A percentile compares a stretch with the other conserved stretches of the same genome.
Evolutionary conservation across 1,140 invertebrate species (phyloP).

Genomic region (Ceratina japonica): DNA sequence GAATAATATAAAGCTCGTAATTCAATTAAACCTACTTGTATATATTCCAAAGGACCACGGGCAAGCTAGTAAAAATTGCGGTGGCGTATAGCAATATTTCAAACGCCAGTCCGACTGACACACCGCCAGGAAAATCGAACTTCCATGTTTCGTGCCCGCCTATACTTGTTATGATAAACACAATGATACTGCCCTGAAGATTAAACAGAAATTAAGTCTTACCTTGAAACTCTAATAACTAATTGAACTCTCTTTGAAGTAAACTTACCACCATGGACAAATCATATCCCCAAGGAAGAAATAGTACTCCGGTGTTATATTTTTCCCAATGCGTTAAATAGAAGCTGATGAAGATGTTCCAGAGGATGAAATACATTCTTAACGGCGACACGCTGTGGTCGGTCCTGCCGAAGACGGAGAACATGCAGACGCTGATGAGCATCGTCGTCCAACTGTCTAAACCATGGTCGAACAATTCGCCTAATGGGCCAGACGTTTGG

Average conservation of each 20-base stretch:
- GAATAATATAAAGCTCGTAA: neutral
- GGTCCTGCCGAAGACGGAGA: conserved; percentile 93
- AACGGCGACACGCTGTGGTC: conserved; percentile 85
- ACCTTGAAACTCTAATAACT: too few relatives aligned
- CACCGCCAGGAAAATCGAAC: conserved; percentile 84
- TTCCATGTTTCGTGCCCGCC: conserved; percentile 91
- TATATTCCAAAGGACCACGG: conserved; percentile 93
- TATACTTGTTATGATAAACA: conserved; percentile 85
- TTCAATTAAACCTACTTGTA: conserved; percentile 83
- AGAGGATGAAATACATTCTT: conserved; percentile 91
- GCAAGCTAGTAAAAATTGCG: conserved; percentile 90
- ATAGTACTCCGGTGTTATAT: conserved; percentile 97
- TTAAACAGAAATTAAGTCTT: conserved; percentile 5
- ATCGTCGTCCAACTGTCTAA: conserved; percentile 97
- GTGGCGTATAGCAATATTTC: conserved; percentile 92
- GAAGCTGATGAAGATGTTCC: conserved; percentile 95
- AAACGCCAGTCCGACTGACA: conserved; percentile 88
- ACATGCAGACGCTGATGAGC: conserved; percentile 94
- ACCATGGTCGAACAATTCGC: conserved; percentile 99
- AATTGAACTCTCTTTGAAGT: too few relatives aligned
- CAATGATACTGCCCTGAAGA: conserved; percentile 78
- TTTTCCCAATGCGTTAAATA: conserved; percentile 98
- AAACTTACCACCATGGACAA: conserved; percentile 92
- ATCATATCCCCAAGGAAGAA: conserved; percentile 98
- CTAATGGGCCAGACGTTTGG: conserved; percentile 93